Evolutionary conservation across 2,797 vertebrate genomes (phyloP).

Genomic region (Parauchenoglanis ngamensis): DNA sequence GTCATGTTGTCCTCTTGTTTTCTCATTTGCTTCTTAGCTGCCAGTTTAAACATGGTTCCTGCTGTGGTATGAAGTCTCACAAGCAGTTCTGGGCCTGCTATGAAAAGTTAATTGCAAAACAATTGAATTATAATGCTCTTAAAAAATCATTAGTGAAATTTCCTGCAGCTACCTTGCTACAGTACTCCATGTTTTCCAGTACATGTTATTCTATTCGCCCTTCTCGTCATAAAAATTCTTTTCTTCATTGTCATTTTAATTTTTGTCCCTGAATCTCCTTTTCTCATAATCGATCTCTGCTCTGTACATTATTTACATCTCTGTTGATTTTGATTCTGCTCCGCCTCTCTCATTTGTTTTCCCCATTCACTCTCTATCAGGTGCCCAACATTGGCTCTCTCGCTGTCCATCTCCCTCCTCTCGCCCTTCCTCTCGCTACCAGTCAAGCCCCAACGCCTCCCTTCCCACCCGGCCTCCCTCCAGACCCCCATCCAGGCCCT

Average conservation of each 20-base stretch:
- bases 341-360: conserved; percentile 24
- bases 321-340: conserved; percentile 32
- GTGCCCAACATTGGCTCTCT: conserved; percentile 94
- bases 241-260: background rate
- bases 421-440: conserved; percentile 98
- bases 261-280: background rate
- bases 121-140: background rate
- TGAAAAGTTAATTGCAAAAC: conserved; percentile 1
- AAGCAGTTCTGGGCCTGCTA: background rate
- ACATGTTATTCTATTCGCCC: background rate
- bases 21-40: background rate
- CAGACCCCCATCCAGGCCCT: conserved; percentile 99
- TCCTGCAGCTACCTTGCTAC: background rate
- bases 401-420: conserved; percentile 99
- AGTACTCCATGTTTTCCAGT: background rate
- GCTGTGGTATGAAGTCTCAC: background rate
- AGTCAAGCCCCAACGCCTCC: conserved; percentile 92
- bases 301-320: conserved; percentile 7
- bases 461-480: conserved; percentile 98
- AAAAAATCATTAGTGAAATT: background rate
- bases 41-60: background rate
- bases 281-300: background rate
- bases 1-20: background rate
- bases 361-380: conserved; percentile 75
- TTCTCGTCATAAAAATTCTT: background rate